Percentiles rank a stretch among this genome's conserved stretches.
phyloP scores from a whole-genome alignment of 2,888 invertebrate genomes.

The Timandra comae region DNA sequence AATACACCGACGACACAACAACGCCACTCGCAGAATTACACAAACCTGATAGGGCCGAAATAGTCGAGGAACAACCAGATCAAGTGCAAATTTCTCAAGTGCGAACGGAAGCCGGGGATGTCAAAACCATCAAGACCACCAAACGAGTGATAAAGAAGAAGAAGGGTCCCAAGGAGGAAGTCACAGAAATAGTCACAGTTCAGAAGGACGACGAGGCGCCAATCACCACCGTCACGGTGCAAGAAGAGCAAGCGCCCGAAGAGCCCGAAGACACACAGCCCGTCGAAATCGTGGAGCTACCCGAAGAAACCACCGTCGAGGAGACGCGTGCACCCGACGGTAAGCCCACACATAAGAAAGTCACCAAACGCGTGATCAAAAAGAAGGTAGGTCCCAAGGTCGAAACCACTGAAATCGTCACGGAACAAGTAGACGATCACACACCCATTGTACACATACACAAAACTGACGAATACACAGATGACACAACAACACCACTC shows the following conservation, averaged over 20 bases:
- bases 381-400: slow-evolving; percentile 42
- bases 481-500: slow-evolving; percentile 8
- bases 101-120: slow-evolving; percentile 26
- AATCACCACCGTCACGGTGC: slow-evolving; percentile 18
- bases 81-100: slow-evolving; percentile 9
- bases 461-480: slow-evolving; percentile 30
- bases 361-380: slow-evolving; percentile 44
- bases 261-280: neutral
- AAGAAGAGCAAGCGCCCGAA: neutral
- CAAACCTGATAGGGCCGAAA: neutral
- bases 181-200: slow-evolving; percentile 15
- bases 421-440: slow-evolving; percentile 5
- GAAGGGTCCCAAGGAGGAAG: slow-evolving; percentile 8
- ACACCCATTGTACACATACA: slow-evolving; percentile 46
- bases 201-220: slow-evolving; percentile 34
- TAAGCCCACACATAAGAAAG: slow-evolving; percentile 29
- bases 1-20: slow-evolving; percentile 16
- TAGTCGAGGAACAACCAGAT: slow-evolving; percentile 12
- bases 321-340: slow-evolving; percentile 31
- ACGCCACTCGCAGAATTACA: slow-evolving; percentile 10
- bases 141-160: slow-evolving; percentile 23
- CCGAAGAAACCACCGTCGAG: slow-evolving; percentile 33
- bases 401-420: slow-evolving; percentile 19
- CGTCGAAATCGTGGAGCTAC: slow-evolving; percentile 14
- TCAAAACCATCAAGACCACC: slow-evolving; percentile 15